A percentile compares a stretch with the other conserved stretches of the same genome.
phyloP scores from a whole-genome alignment of 2,113 vertebrate species.

The human region DNA sequence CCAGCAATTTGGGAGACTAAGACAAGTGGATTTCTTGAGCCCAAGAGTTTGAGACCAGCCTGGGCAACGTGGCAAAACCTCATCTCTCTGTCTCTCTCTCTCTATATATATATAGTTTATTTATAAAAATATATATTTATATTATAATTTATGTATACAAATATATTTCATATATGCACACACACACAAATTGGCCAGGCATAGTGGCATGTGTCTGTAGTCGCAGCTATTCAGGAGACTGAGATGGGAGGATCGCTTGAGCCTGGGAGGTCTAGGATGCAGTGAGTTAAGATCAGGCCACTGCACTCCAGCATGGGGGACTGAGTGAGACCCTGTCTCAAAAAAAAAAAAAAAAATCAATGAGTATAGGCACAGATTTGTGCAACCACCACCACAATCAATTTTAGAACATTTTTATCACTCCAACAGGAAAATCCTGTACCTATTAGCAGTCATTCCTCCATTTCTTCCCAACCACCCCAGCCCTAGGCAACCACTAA shows the following conservation, averaged over 20 bases:
- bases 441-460: background rate
- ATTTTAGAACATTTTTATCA: background rate
- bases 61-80: no score
- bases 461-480: background rate
- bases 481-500: background rate
- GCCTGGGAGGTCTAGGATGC: background rate
- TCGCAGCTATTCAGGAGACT: no score
- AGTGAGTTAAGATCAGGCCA: background rate
- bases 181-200: no score
- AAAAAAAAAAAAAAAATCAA: background rate
- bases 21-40: background rate
- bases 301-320: background rate
- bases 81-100: no score
- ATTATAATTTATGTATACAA: no score
- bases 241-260: no score
- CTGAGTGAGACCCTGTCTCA: background rate
- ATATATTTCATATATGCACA: no score
- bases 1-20: no score
- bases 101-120: no score
- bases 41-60: no score
- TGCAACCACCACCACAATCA: background rate
- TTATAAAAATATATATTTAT: no score
- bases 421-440: background rate
- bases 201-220: no score
- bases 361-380: background rate